Conservation (phyloP, 2,113 vertebrate genomes). For the Conger conger region DNA sequence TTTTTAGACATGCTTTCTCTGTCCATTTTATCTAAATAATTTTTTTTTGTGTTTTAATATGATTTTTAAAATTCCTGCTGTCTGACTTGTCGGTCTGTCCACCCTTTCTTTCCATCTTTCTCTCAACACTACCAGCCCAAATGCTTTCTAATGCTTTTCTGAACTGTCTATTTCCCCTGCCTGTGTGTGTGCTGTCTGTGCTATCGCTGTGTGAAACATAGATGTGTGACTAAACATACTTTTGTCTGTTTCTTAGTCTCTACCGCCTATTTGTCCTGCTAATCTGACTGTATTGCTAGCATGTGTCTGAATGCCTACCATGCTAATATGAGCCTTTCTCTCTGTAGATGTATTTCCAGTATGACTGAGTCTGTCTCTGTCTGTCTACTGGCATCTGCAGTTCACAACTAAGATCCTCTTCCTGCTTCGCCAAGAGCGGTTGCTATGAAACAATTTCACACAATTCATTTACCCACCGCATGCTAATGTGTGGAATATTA, state of each 20-base stretch:
- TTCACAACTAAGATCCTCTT: slow-evolving; percentile 33
- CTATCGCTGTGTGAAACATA: background rate
- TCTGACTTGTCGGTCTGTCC: background rate
- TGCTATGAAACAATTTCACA: slow-evolving; percentile 52
- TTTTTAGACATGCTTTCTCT: too few species aligned
- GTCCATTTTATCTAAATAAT: too few species aligned
- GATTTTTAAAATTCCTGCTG: background rate
- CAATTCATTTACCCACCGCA: slow-evolving; percentile 55
- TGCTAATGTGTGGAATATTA: slow-evolving; percentile 62
- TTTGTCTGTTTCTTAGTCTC: background rate
- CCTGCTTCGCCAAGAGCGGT: slow-evolving; percentile 39
- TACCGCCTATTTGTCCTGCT: background rate
- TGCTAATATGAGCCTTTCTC: background rate
- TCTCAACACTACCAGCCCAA: background rate
- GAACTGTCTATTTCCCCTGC: background rate
- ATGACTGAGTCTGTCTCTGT: background rate
- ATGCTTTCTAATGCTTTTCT: background rate
- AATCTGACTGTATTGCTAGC: background rate
- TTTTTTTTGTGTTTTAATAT: background rate
- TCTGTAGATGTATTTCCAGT: background rate
- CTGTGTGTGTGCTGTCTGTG: background rate
- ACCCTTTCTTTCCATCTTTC: background rate
- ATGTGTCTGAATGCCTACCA: background rate
- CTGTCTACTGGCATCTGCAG: slow-evolving; percentile 27
- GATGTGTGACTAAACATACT: background rate